Percentiles rank a stretch among this genome's conserved stretches.
phyloP scores from a whole-genome alignment of 1,140 invertebrate genomes.

The Rhagoletis zephyria region DNA sequence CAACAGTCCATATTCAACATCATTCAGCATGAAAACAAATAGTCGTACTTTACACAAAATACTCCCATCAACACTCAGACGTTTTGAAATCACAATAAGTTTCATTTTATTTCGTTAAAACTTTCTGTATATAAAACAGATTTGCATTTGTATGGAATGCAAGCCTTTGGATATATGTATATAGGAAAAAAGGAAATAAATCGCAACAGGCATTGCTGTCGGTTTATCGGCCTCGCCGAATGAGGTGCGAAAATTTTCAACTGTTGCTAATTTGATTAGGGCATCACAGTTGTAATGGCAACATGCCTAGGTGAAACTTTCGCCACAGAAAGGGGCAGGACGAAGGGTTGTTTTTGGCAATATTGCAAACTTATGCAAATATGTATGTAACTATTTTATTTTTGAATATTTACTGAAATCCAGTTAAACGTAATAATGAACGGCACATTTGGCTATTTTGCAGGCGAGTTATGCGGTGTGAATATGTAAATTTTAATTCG shows the following conservation, averaged over 20 bases:
- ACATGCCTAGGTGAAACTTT: neutral
- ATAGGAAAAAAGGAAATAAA: too few relatives aligned
- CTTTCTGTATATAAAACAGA: constrained; percentile 17
- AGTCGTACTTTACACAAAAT: too few relatives aligned
- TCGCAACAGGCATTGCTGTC: neutral
- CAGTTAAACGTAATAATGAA: constrained; percentile 53
- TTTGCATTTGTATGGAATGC: neutral
- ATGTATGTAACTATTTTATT: constrained; percentile 28
- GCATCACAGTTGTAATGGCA: neutral
- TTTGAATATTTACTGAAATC: constrained; percentile 47
- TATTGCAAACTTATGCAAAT: constrained; percentile 55
- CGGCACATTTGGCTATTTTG: neutral
- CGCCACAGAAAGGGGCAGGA: neutral
- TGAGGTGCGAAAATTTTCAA: constrained; percentile 54
- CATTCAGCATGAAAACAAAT: neutral
- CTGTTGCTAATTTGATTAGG: constrained; percentile 59
- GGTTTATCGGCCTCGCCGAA: neutral
- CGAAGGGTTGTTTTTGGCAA: neutral
- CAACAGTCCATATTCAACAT: neutral
- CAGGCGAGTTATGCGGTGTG: neutral
- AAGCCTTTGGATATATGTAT: neutral
- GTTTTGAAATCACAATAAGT: neutral
- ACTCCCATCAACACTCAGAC: neutral
- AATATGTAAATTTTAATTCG: constrained; percentile 33
- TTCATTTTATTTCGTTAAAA: constrained; percentile 46